These are phyloP conservation scores for Vireo altiloquus DNA, from an alignment of 2,113 vertebrate genomes.

Conservation along the genomic window DNA sequence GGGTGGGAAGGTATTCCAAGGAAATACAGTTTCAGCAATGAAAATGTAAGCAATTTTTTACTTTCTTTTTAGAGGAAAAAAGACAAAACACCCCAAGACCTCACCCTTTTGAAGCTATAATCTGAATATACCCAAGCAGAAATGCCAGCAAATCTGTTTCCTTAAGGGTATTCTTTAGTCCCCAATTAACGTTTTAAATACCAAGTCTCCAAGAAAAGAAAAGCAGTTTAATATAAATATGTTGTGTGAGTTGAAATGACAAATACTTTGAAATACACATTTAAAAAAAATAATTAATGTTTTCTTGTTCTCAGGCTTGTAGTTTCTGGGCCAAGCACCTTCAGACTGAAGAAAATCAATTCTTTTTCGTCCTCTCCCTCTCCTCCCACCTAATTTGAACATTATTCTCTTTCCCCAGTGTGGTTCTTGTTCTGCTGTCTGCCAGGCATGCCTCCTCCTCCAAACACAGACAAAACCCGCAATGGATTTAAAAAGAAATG, in stretches of 20 bases:
- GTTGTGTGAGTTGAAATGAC: not conserved
- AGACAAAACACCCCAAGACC: not conserved
- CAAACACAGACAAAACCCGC: not conserved
- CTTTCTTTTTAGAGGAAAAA: not conserved
- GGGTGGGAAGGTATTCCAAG: not conserved
- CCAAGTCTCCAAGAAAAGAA: not conserved
- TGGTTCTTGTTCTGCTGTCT: not conserved
- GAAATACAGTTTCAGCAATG: not conserved
- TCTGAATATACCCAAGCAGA: not conserved
- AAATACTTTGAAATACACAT: not conserved
- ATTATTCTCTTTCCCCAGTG: not conserved
- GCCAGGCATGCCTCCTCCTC: not conserved
- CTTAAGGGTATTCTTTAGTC: not conserved
- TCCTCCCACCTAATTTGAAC: not conserved
- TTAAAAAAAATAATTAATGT: not conserved
- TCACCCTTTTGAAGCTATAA: not conserved
- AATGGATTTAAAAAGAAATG: not conserved
- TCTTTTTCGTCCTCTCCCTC: not conserved
- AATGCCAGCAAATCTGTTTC: not conserved
- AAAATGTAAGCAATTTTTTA: not conserved
- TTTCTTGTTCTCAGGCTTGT: not conserved
- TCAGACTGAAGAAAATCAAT: not conserved
- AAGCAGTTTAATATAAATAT: not conserved
- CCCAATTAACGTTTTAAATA: constrained; percentile 10
- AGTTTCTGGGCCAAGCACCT: not conserved